Conservation (phyloP, 1,140 invertebrate species). For the Drosophila subpulchrella region DNA sequence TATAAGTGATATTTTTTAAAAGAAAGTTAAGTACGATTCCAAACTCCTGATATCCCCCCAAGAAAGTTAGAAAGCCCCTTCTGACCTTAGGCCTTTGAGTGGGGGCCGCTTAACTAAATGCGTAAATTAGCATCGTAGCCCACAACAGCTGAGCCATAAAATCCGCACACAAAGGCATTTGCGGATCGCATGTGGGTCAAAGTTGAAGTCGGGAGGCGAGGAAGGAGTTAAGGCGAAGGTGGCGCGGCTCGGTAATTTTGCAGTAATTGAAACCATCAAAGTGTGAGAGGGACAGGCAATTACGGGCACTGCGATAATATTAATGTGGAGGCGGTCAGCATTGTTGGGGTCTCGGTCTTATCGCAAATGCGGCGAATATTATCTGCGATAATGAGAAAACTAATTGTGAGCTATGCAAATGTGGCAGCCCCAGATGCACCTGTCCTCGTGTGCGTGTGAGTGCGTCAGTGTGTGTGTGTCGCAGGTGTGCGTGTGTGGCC, state of each 20-base stretch:
- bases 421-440: conserved; percentile 44
- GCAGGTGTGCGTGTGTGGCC: conserved; percentile 17
- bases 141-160: conserved; percentile 60
- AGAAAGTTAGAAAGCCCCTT: neutral
- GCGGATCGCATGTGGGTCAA: conserved; percentile 43
- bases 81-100: neutral
- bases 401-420: conserved; percentile 81
- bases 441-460: conserved; percentile 1
- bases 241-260: conserved; percentile 52
- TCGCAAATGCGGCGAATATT: conserved; percentile 78
- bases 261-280: conserved; percentile 80
- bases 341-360: conserved; percentile 57
- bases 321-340: conserved; percentile 53
- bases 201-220: conserved; percentile 10
- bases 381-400: conserved; percentile 79
- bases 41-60: neutral
- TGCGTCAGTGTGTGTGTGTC: neutral
- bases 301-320: conserved; percentile 50
- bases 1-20: conserved; percentile 3
- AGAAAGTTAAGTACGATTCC: too few relatives aligned
- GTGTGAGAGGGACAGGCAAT: conserved; percentile 32
- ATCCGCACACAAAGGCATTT: conserved; percentile 62
- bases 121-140: conserved; percentile 52
- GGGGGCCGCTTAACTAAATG: conserved; percentile 21
- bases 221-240: conserved; percentile 14